Conservation (phyloP, 2,797 vertebrate genomes). For the Delichon dasypus region DNA sequence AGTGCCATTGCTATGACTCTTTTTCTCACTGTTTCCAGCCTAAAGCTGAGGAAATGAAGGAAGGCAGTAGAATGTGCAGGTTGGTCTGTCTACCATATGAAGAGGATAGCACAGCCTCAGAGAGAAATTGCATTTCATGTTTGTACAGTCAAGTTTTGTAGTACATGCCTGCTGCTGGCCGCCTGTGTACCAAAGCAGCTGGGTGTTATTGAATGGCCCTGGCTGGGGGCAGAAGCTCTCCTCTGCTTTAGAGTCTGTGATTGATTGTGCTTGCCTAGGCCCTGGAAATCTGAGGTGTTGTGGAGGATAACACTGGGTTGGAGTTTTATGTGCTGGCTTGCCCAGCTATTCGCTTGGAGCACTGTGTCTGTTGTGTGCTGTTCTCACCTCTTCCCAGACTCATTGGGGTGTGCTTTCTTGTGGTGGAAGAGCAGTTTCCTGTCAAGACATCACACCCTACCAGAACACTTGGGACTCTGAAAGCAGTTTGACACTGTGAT, state of each 20-base stretch:
- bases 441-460: background rate
- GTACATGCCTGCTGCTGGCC: background rate
- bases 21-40: background rate
- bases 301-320: background rate
- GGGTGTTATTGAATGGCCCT: background rate
- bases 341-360: background rate
- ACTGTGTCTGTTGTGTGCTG: background rate
- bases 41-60: background rate
- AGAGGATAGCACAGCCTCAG: background rate
- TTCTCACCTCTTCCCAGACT: background rate
- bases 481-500: background rate
- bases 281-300: background rate
- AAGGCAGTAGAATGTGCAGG: background rate
- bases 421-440: background rate
- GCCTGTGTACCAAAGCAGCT: background rate
- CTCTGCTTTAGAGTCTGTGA: background rate
- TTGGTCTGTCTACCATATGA: background rate
- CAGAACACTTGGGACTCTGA: background rate
- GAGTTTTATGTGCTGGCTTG: background rate
- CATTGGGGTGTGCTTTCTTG: background rate
- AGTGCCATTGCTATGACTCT: background rate
- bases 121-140: background rate
- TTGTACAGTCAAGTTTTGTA: background rate
- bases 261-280: background rate
- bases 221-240: background rate